Conservation (phyloP, 2,888 invertebrate species). For the Ichneumoninae sp. region DNA sequence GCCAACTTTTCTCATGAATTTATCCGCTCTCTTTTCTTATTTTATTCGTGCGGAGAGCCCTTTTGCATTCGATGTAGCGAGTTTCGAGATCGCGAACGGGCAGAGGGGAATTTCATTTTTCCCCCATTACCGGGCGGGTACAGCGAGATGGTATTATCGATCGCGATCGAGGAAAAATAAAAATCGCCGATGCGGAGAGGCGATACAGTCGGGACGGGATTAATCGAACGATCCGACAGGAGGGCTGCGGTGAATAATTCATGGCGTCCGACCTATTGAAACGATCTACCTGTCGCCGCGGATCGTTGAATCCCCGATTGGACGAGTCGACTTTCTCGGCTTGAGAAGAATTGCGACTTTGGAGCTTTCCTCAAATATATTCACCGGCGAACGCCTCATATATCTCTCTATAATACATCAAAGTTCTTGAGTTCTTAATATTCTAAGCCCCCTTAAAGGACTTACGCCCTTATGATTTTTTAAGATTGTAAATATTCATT, state of each 20-base stretch:
- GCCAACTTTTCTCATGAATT: background rate
- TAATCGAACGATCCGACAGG: background rate
- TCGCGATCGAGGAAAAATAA: background rate
- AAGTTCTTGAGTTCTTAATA: background rate
- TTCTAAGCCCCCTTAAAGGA: background rate
- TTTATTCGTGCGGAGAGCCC: background rate
- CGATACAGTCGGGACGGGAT: background rate
- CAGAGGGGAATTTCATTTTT: background rate
- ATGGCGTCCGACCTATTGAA: constrained; percentile 10
- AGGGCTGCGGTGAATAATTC: constrained; percentile 20
- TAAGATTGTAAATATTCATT: no score
- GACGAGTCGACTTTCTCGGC: constrained; percentile 1
- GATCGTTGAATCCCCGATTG: constrained; percentile 19
- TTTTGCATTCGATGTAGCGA: background rate
- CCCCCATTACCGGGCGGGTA: background rate
- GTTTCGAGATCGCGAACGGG: background rate
- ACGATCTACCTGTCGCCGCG: constrained; percentile 15
- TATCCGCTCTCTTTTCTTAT: background rate
- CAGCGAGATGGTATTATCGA: background rate
- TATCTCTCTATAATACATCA: background rate
- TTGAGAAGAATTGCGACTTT: background rate
- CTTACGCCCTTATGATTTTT: no score
- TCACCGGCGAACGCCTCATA: background rate
- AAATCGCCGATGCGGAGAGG: constrained; percentile 5
- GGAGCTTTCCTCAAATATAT: background rate